phyloP scores from a whole-genome alignment of 2,888 invertebrate genomes.

The Anthoptus insignis region DNA sequence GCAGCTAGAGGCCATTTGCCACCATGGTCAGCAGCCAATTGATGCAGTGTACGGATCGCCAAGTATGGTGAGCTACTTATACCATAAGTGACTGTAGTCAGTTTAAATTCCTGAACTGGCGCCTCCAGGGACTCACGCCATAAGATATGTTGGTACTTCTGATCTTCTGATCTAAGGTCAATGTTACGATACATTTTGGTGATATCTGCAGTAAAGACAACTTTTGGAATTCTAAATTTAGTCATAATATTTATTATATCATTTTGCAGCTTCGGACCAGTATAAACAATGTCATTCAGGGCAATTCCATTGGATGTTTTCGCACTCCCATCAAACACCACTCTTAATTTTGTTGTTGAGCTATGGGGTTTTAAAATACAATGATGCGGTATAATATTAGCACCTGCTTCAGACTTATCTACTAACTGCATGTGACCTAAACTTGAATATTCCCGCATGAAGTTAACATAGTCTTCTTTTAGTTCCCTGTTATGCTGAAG shows the following conservation, averaged over 20 bases:
- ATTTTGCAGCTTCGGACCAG: slow-evolving; percentile 21
- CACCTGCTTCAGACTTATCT: background rate
- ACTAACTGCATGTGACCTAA: slow-evolving; percentile 31
- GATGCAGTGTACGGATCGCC: background rate
- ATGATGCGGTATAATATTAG: slow-evolving; percentile 28
- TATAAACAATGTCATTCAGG: slow-evolving; percentile 29
- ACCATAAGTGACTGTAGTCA: slow-evolving; percentile 11
- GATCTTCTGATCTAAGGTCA: background rate
- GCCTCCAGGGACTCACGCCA: background rate
- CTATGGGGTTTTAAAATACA: slow-evolving; percentile 25
- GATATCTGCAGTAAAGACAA: slow-evolving; percentile 17
- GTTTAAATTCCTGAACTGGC: background rate
- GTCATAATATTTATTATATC: slow-evolving; percentile 21
- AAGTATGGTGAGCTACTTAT: background rate
- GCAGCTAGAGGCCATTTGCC: background rate
- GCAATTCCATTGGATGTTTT: slow-evolving; percentile 4
- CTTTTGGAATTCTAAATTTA: slow-evolving; percentile 14
- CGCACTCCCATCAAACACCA: slow-evolving; percentile 32
- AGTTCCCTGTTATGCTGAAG: background rate
- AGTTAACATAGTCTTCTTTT: slow-evolving; percentile 10
- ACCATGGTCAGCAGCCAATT: background rate
- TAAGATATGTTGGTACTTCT: background rate
- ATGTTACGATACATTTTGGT: slow-evolving; percentile 6
- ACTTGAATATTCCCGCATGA: slow-evolving; percentile 30
- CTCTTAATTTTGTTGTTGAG: slow-evolving; percentile 23